These are phyloP conservation scores for Rhabdornis inornatus DNA, from an alignment of 2,113 vertebrate genomes.

Conservation along the genomic window DNA sequence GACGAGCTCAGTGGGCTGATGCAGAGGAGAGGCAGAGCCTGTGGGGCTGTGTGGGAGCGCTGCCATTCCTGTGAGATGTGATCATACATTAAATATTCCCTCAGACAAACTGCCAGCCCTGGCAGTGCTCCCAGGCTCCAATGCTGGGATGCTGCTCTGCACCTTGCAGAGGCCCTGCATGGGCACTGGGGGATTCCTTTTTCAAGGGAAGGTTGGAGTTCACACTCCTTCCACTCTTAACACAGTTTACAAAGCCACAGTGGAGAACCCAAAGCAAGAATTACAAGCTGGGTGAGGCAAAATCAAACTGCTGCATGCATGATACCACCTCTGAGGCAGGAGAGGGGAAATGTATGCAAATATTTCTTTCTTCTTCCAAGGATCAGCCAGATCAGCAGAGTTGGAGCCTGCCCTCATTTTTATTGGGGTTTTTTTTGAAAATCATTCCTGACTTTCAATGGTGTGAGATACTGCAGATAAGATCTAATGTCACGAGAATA, in stretches of 20 bases:
- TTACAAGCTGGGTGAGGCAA: not conserved
- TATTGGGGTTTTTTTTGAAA: not conserved
- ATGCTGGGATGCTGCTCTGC: not conserved
- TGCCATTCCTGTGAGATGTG: accelerated
- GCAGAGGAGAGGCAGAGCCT: not conserved
- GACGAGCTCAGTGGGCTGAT: not conserved
- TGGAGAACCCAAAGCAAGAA: not conserved
- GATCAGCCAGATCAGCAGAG: not conserved
- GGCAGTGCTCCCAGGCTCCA: not conserved
- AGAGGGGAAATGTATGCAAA: not conserved
- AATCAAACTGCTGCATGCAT: not conserved
- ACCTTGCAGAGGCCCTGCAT: not conserved
- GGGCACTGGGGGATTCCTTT: not conserved
- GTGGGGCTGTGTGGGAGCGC: not conserved
- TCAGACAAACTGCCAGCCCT: not conserved
- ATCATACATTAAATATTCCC: not conserved
- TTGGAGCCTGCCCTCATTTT: not conserved
- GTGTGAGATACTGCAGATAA: not conserved
- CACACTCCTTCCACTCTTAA: slow-evolving; percentile 29
- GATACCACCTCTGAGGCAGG: not conserved
- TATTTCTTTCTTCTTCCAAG: not conserved
- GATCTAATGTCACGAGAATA: not conserved
- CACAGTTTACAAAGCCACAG: slow-evolving; percentile 20
- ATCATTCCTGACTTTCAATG: not conserved
- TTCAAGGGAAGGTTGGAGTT: slow-evolving; percentile 30